A percentile compares a stretch with the other conserved stretches of the same genome.
These are phyloP conservation scores for Capra hircus DNA, from an alignment of 2,113 vertebrate species.

Conservation along the genomic window DNA sequence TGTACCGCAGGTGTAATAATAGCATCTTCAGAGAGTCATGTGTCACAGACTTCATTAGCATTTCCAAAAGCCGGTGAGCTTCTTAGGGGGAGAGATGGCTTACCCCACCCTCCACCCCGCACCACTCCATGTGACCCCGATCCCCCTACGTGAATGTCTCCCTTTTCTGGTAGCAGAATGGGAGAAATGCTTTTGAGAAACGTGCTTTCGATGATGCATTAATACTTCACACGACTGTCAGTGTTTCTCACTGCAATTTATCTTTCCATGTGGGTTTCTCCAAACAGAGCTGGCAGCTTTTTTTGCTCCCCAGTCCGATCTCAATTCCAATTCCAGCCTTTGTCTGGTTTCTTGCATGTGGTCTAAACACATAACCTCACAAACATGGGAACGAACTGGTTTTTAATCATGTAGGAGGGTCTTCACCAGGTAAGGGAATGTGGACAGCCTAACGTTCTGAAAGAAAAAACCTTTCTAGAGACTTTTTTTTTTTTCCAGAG, in stretches of 20 bases:
- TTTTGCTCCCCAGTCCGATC: background rate
- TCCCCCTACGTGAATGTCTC: background rate
- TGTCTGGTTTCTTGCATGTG: background rate
- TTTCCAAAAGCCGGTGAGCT: background rate
- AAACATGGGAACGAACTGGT: too few relatives aligned
- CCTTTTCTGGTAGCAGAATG: slow-evolving; percentile 37
- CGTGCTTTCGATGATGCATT: background rate
- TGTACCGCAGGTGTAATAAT: background rate
- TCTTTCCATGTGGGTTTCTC: slow-evolving; percentile 64
- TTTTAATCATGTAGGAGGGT: background rate
- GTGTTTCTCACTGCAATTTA: background rate
- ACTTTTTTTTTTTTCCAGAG: background rate
- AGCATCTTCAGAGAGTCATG: background rate
- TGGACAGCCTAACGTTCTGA: background rate
- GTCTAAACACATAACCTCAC: background rate
- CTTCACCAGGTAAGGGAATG: background rate
- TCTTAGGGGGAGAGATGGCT: background rate
- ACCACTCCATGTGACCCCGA: background rate
- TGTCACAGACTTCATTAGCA: background rate
- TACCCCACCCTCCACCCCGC: background rate
- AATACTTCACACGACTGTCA: background rate
- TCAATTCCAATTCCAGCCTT: background rate
- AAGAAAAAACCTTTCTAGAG: background rate
- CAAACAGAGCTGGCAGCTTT: slow-evolving; percentile 38
- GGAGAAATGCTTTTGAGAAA: background rate